Evolutionary conservation across 2,888 invertebrate species (phyloP).

Genomic region (Drosophila mettleri): DNA sequence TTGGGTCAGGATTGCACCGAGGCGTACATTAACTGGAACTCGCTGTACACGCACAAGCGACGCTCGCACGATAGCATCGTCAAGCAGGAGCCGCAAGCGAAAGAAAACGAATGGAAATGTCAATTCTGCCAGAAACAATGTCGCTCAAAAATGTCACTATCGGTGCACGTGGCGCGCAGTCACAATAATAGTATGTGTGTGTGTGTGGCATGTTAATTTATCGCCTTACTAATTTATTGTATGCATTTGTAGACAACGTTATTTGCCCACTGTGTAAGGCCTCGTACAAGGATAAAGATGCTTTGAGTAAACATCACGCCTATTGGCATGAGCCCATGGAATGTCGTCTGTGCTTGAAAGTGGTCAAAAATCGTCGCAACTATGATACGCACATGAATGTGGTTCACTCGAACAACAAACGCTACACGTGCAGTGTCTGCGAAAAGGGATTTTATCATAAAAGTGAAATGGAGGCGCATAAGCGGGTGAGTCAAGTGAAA

Average conservation of each 20-base stretch:
- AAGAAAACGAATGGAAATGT: constrained; percentile 65
- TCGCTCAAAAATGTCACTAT: constrained; percentile 81
- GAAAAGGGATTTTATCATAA: constrained; percentile 83
- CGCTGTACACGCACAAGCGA: constrained; percentile 79
- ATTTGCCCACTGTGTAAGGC: constrained; percentile 72
- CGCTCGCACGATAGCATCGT: constrained; percentile 47
- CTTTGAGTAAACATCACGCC: constrained; percentile 75
- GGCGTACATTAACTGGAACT: constrained; percentile 80
- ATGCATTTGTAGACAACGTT: constrained; percentile 59
- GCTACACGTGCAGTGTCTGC: constrained; percentile 80
- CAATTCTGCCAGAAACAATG: constrained; percentile 82
- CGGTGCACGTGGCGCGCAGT: constrained; percentile 83
- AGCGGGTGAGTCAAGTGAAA: constrained; percentile 42
- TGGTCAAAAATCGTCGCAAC: constrained; percentile 80
- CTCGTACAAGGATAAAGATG: constrained; percentile 67
- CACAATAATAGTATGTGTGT: constrained; percentile 81
- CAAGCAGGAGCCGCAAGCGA: constrained; percentile 19
- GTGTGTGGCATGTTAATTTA: accelerated
- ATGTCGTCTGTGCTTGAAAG: constrained; percentile 76
- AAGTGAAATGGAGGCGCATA: constrained; percentile 81
- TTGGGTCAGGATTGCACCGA: constrained; percentile 74
- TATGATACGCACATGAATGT: constrained; percentile 77
- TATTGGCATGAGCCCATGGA: constrained; percentile 74
- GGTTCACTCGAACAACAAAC: constrained; percentile 79
- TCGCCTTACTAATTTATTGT: no score